Conservation (phyloP, 2,888 invertebrate species). For the Archips crataeganus region DNA sequence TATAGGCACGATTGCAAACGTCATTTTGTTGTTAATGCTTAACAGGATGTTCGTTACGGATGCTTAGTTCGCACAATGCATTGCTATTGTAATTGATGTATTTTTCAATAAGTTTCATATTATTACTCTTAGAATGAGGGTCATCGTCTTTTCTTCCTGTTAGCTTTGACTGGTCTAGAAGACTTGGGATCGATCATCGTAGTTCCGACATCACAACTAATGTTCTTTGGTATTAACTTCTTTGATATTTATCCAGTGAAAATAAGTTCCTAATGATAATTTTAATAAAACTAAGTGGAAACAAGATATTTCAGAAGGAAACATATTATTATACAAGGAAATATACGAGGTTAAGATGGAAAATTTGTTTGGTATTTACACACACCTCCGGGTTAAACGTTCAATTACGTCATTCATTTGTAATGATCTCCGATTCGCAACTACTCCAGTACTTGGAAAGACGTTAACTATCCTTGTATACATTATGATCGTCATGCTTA, state of each 20-base stretch:
- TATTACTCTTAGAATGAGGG: neutral
- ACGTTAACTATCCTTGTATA: neutral
- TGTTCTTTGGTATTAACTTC: neutral
- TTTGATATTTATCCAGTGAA: neutral
- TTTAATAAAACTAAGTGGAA: neutral
- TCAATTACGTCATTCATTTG: neutral
- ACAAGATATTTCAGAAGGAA: neutral
- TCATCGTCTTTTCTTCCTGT: neutral
- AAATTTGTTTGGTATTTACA: neutral
- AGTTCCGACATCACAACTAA: neutral
- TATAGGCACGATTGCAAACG: neutral
- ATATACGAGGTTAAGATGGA: conserved; percentile 4
- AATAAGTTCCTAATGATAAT: neutral
- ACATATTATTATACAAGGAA: neutral
- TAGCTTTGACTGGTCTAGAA: neutral
- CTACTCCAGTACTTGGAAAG: neutral
- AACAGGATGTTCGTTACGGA: conserved; percentile 6
- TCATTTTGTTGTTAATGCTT: neutral
- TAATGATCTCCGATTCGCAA: neutral
- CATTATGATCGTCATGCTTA: neutral
- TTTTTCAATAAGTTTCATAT: conserved; percentile 1
- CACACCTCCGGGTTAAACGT: conserved; percentile 19
- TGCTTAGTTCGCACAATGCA: neutral
- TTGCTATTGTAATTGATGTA: neutral
- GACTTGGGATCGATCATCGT: neutral